A percentile compares a stretch with the other conserved stretches of the same genome.
Conservation (phyloP, 2,797 vertebrate species). For the Syngnathus acus region DNA sequence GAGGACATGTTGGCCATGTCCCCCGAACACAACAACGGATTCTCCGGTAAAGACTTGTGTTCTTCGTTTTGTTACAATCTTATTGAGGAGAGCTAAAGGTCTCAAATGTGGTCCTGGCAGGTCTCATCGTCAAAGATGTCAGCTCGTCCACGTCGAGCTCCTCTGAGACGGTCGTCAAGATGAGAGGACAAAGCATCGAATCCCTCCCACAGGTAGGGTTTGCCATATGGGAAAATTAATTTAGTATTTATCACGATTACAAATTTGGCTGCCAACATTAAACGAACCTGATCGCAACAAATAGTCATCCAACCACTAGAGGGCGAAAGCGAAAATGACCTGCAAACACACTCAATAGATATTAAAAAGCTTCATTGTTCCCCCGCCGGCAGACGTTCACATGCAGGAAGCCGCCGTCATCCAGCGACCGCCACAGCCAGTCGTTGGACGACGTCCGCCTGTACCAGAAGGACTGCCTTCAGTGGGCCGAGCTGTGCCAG, state of each 20-base stretch:
- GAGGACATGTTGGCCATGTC: slow-evolving; percentile 90
- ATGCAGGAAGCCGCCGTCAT: slow-evolving; percentile 85
- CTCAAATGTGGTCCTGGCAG: slow-evolving; percentile 48
- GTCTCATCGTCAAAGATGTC: slow-evolving; percentile 91
- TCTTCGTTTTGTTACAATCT: too few species aligned
- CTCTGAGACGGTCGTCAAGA: slow-evolving; percentile 93
- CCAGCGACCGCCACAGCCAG: slow-evolving; percentile 91
- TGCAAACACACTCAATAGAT: too few species aligned
- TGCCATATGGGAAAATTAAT: too few species aligned
- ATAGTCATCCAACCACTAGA: background rate
- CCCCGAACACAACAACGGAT: slow-evolving; percentile 83
- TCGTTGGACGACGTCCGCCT: slow-evolving; percentile 93
- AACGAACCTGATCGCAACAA: background rate
- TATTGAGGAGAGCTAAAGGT: background rate
- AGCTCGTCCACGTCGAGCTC: slow-evolving; percentile 96
- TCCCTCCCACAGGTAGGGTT: slow-evolving; percentile 87
- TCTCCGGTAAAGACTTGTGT: slow-evolving; percentile 72
- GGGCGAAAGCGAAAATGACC: background rate
- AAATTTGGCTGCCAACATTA: background rate
- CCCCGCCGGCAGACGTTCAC: slow-evolving; percentile 64
- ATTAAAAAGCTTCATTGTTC: background rate
- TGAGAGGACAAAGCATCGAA: slow-evolving; percentile 94
- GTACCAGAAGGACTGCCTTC: slow-evolving; percentile 90
- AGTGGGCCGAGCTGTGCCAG: slow-evolving; percentile 87
- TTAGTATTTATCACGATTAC: background rate